Conservation (phyloP, 2,888 invertebrate genomes). For the Rhamphomyia laevipes region DNA sequence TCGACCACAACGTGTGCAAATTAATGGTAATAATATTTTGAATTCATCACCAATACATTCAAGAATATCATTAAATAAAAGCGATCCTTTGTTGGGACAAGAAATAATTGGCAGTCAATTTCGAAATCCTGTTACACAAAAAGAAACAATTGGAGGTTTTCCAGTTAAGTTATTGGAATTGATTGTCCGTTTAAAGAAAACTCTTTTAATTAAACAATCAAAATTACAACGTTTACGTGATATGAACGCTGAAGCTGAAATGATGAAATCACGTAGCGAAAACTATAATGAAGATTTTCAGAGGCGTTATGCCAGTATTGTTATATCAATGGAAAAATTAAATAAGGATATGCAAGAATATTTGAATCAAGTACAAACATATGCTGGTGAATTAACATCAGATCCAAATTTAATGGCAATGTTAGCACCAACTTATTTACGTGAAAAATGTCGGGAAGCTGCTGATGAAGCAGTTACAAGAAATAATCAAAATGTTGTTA, state of each 20-base stretch:
- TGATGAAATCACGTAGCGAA: constrained; percentile 41
- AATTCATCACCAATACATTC: constrained; percentile 10
- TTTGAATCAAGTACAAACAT: constrained; percentile 71
- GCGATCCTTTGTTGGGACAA: constrained; percentile 58
- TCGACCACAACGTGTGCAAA: constrained; percentile 43
- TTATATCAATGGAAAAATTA: constrained; percentile 82
- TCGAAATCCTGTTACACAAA: constrained; percentile 33
- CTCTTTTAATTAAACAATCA: constrained; percentile 66
- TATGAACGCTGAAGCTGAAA: constrained; percentile 86
- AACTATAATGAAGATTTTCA: constrained; percentile 69
- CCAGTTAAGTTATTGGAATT: constrained; percentile 74
- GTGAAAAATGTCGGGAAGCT: constrained; percentile 78
- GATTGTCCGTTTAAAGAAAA: constrained; percentile 77
- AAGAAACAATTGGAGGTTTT: constrained; percentile 58
- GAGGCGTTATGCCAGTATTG: constrained; percentile 73
- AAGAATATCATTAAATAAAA: constrained; percentile 38
- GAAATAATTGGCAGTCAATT: constrained; percentile 36
- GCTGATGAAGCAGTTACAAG: constrained; percentile 68
- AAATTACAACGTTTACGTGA: constrained; percentile 70
- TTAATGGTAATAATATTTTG: constrained; percentile 42
- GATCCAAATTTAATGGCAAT: constrained; percentile 78
- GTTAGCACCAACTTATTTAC: constrained; percentile 76
- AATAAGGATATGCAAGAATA: constrained; percentile 79
- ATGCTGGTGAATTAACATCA: constrained; percentile 76
- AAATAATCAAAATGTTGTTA: constrained; percentile 51